Base-by-base conservation (phyloP, 2,113 vertebrate genomes). In the Dipodomys spectabilis region DNA sequence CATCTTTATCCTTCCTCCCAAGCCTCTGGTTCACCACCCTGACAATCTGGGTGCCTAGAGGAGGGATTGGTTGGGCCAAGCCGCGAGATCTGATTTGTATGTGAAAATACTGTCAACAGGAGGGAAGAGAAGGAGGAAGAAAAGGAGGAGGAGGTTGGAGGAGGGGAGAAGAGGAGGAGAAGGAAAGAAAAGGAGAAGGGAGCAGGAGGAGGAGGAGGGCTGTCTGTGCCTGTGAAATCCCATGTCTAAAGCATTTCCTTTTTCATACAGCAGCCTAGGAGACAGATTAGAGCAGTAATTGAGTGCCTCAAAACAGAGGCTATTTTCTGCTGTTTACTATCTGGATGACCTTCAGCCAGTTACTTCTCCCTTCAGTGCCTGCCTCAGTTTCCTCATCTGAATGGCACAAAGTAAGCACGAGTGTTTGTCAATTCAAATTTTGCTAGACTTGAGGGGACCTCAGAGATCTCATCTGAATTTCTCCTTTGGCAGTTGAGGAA, bases 401-500 rank as follows among this genome's bases (percentile, higher is more conserved):
- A 32, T 30, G 45, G 16, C 28, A 75, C 2, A 19, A 8, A 1
- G 44, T 82, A 39, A 53, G n/a, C 1, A 13, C 18, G 30, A 68
- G 28, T 15, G 28, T 22, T 44, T 71, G 60, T 79, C 57, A 15
- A 28, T 68, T 86, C 60, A 22, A 53, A 60, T 45, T 83, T 93
- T 87, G 49, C 78, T 88, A 79, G 77, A 73, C 45, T 15, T 28
- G 60, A 73, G 73, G 79, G 49, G n/a, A 88, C 28, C 79, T 89
- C 73, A 32, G 35, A 90, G 86, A 86, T n/a, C 79, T 81, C 77
- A 83, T 30, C 53, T 82, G 65, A 78, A 86, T 19, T 72, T 88
- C 74, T 93, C 93, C 65, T 92, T 92, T 53, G 78, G 35, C 53
- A 91, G 35, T 27, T 75, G 25, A 95, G 82, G 74, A 94, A 78